Conservation (phyloP, 2,113 vertebrate species). For the Odocoileus virginianus region DNA sequence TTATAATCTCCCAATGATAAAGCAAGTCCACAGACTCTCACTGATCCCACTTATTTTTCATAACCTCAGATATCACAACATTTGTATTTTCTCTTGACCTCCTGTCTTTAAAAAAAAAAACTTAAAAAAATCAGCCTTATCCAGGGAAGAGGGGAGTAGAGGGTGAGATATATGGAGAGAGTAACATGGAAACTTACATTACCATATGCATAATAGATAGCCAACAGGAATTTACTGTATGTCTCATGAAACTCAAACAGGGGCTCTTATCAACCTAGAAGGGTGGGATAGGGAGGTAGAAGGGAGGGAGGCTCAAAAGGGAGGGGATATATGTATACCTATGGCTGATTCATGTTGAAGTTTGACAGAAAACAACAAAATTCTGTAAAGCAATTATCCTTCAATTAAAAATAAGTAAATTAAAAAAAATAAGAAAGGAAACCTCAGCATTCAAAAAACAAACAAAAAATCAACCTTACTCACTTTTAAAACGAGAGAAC, state of each 20-base stretch:
- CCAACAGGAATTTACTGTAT: not conserved
- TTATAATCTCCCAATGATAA: not conserved
- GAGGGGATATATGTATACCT: not conserved
- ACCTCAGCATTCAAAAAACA: not conserved
- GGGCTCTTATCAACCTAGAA: not conserved
- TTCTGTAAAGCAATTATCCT: not conserved
- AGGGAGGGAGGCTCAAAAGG: not conserved
- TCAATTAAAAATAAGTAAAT: not conserved
- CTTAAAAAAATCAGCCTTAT: not conserved
- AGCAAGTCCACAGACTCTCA: not conserved
- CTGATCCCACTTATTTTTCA: not conserved
- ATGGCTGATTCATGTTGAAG: not conserved
- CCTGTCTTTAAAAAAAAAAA: not conserved
- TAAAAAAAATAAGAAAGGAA: not conserved
- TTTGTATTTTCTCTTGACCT: accelerated
- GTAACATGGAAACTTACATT: not conserved
- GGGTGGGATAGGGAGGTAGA: not conserved
- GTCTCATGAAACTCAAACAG: not conserved
- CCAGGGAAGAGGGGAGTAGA: not conserved
- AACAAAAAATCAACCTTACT: not conserved
- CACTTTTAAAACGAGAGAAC: not conserved
- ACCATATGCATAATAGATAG: not conserved
- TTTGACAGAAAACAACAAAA: not conserved
- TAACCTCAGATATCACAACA: not conserved
- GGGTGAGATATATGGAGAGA: not conserved